A percentile compares a stretch with the other conserved stretches of the same genome.
phyloP scores from a whole-genome alignment of 2,113 vertebrate genomes.

The Plectropomus leopardus region DNA sequence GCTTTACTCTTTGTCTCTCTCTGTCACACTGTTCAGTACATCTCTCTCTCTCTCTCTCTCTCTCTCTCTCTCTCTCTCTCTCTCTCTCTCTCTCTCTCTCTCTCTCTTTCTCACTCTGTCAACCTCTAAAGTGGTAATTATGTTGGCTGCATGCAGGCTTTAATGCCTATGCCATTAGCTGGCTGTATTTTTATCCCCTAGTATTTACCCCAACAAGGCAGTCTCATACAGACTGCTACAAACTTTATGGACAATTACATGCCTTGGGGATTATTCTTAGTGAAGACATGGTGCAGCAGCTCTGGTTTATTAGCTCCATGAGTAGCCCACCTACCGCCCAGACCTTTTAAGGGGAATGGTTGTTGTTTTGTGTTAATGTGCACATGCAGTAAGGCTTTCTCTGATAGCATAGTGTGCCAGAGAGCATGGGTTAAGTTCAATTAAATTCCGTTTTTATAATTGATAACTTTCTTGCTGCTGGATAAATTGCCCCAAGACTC shows the following conservation, averaged over 20 bases:
- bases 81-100: slow-evolving; percentile 14
- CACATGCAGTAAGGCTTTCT: background rate
- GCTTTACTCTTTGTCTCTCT: slow-evolving; percentile 34
- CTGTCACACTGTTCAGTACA: slow-evolving; percentile 23
- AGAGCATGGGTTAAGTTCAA: slow-evolving; percentile 9
- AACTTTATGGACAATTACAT: slow-evolving; percentile 62
- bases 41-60: slow-evolving; percentile 24
- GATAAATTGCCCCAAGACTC: background rate
- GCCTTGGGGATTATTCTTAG: slow-evolving; percentile 57
- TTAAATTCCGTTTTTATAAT: background rate
- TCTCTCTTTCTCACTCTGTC: slow-evolving; percentile 60
- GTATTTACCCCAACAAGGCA: slow-evolving; percentile 64
- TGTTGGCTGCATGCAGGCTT: slow-evolving; percentile 67
- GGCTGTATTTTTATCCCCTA: slow-evolving; percentile 76
- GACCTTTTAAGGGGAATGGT: slow-evolving; percentile 1
- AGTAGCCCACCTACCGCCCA: slow-evolving; percentile 26
- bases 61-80: slow-evolving; percentile 36
- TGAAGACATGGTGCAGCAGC: slow-evolving; percentile 46
- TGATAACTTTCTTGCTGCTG: background rate
- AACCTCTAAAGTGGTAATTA: slow-evolving; percentile 72
- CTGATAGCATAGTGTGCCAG: background rate
- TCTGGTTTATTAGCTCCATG: slow-evolving; percentile 25
- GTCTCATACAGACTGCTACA: slow-evolving; percentile 46
- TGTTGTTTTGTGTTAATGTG: background rate
- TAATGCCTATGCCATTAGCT: slow-evolving; percentile 77